Evolutionary conservation across 2,888 invertebrate genomes (phyloP).

Genomic region (Iselma pallidipennis): DNA sequence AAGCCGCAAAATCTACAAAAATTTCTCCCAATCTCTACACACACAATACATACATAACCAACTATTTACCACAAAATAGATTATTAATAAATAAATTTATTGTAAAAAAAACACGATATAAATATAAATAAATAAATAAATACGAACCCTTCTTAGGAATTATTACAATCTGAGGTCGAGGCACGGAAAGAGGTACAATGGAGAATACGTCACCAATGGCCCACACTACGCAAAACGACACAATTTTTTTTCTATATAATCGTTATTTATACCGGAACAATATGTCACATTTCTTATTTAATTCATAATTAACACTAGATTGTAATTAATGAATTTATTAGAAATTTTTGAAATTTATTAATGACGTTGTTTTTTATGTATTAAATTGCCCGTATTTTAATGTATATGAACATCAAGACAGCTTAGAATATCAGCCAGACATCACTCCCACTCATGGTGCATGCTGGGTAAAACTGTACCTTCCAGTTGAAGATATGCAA

Average conservation of each 20-base stretch:
- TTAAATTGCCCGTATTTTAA: neutral
- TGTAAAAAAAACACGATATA: conserved; percentile 16
- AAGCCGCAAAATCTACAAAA: conserved; percentile 19
- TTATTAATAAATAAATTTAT: too few relatives aligned
- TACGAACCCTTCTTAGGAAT: conserved; percentile 10
- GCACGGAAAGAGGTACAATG: conserved; percentile 54
- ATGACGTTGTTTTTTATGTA: neutral
- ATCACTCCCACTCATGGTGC: conserved; percentile 55
- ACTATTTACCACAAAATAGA: too few relatives aligned
- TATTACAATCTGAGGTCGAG: conserved; percentile 45
- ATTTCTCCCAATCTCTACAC: neutral
- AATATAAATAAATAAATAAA: neutral
- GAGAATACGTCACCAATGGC: conserved; percentile 56
- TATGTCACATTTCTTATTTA: conserved; percentile 38
- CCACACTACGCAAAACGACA: conserved; percentile 41
- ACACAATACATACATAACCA: neutral
- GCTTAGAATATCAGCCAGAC: conserved; percentile 46
- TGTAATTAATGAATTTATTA: neutral
- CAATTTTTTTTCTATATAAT: conserved; percentile 18
- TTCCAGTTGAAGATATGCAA: neutral
- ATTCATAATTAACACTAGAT: neutral
- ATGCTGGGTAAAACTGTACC: neutral
- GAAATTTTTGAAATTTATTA: neutral
- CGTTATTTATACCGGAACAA: conserved; percentile 17
- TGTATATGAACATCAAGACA: conserved; percentile 40